Conservation (phyloP, 2,113 vertebrate species). For the Hypocryptadius cinnamomeus region DNA sequence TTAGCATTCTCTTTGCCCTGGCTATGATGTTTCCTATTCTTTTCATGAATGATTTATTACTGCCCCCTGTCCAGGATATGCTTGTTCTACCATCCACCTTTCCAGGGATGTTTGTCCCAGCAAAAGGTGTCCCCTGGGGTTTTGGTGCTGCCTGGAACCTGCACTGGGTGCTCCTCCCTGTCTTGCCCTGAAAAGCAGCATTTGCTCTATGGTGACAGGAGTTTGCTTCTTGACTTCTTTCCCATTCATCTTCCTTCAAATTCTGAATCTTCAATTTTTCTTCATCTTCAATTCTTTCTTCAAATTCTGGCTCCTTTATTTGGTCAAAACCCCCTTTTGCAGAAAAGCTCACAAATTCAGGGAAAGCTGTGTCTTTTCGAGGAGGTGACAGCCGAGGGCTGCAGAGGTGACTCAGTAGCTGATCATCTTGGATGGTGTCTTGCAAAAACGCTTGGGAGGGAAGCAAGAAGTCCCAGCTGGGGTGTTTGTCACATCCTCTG, state of each 20-base stretch:
- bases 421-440: neutral
- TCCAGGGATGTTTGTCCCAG: neutral
- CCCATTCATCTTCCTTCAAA: neutral
- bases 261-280: neutral
- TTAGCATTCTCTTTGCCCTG: conserved; percentile 59
- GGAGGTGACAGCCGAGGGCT: neutral
- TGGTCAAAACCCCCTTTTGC: neutral
- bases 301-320: neutral
- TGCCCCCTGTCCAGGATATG: conserved; percentile 20
- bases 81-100: conserved; percentile 31
- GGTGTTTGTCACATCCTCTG: neutral
- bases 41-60: conserved; percentile 66
- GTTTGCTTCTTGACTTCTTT: neutral
- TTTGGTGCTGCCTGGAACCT: neutral
- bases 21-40: conserved; percentile 44
- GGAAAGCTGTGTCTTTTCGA: neutral
- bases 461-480: neutral
- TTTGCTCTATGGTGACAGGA: neutral
- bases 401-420: neutral
- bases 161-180: neutral
- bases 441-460: neutral
- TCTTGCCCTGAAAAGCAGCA: neutral
- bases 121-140: neutral
- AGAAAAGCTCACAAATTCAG: neutral
- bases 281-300: neutral